Percentiles rank a stretch among this genome's conserved stretches.
These are phyloP conservation scores for Agrochola macilenta DNA, from an alignment of 2,888 invertebrate genomes.

Conservation along the genomic window DNA sequence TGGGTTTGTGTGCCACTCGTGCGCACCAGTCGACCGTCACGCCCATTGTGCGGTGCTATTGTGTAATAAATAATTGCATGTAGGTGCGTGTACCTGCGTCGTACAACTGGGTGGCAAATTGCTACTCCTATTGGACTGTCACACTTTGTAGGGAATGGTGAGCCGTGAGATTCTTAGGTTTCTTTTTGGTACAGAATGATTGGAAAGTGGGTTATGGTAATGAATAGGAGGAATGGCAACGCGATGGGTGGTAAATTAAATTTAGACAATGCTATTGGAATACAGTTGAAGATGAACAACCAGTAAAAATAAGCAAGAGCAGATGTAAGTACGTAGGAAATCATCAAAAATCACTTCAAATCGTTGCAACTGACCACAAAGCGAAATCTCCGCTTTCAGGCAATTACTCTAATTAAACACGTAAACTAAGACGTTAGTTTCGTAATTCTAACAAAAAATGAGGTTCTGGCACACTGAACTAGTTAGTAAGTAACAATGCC, in stretches of 20 bases:
- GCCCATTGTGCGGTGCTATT: slow-evolving; percentile 74
- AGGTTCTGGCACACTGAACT: slow-evolving; percentile 60
- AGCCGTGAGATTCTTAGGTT: neutral
- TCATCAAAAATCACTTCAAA: slow-evolving; percentile 18
- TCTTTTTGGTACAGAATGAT: slow-evolving; percentile 4
- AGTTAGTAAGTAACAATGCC: slow-evolving; percentile 62
- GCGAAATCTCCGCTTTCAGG: slow-evolving; percentile 56
- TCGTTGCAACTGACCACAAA: slow-evolving; percentile 37
- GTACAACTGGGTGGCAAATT: slow-evolving; percentile 41
- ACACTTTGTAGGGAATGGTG: slow-evolving; percentile 17
- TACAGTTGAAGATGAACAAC: neutral
- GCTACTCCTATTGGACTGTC: slow-evolving; percentile 21
- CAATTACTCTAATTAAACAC: slow-evolving; percentile 66
- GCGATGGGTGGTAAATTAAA: slow-evolving; percentile 39
- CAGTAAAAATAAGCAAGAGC: neutral
- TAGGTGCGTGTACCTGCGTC: slow-evolving; percentile 54
- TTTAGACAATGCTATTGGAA: neutral
- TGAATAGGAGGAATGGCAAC: slow-evolving; percentile 2
- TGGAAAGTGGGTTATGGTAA: slow-evolving; percentile 25
- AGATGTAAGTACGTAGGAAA: slow-evolving; percentile 17
- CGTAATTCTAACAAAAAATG: slow-evolving; percentile 59
- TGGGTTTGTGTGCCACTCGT: slow-evolving; percentile 82
- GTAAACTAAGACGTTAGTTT: slow-evolving; percentile 62
- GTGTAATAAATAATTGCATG: slow-evolving; percentile 80
- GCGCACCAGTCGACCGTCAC: slow-evolving; percentile 66